These are phyloP conservation scores for Galaxias olidus DNA, from an alignment of 2,797 vertebrate genomes.

Conservation along the genomic window DNA sequence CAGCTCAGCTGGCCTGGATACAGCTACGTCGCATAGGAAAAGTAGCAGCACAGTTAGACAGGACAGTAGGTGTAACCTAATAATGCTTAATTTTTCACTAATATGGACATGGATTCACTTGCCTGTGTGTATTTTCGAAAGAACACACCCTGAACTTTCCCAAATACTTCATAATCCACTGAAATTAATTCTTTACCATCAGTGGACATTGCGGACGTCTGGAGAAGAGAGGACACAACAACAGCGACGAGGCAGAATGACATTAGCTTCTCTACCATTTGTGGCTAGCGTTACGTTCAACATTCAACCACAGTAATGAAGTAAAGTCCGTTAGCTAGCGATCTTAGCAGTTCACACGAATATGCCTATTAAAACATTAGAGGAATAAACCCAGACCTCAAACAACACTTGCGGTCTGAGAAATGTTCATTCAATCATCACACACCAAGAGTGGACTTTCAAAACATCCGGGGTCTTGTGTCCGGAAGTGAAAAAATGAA, in stretches of 20 bases:
- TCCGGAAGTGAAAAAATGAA: constrained; percentile 43
- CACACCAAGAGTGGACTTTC: constrained; percentile 9
- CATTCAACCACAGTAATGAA: too few relatives aligned
- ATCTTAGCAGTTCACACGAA: too few relatives aligned
- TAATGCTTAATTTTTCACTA: too few relatives aligned
- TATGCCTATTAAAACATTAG: too few relatives aligned
- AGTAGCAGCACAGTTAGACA: too few relatives aligned
- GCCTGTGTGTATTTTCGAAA: constrained; percentile 97
- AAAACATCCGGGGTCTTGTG: constrained; percentile 40
- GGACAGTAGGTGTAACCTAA: too few relatives aligned
- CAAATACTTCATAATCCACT: constrained; percentile 90
- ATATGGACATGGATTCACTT: constrained; percentile 34
- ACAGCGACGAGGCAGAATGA: neutral
- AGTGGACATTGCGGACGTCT: constrained; percentile 73
- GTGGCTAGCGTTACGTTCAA: too few relatives aligned
- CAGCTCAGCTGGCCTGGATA: too few relatives aligned
- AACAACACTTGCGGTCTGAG: neutral
- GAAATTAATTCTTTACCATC: constrained; percentile 76
- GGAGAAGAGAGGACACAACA: constrained; percentile 15
- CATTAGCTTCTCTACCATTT: too few relatives aligned
- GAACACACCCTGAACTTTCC: constrained; percentile 93
- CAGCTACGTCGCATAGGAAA: too few relatives aligned
- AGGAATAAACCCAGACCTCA: too few relatives aligned
- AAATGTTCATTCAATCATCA: neutral
- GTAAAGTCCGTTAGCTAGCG: too few relatives aligned